Conservation (phyloP, 1,140 invertebrate species). For the Saxidomus purpurata region DNA sequence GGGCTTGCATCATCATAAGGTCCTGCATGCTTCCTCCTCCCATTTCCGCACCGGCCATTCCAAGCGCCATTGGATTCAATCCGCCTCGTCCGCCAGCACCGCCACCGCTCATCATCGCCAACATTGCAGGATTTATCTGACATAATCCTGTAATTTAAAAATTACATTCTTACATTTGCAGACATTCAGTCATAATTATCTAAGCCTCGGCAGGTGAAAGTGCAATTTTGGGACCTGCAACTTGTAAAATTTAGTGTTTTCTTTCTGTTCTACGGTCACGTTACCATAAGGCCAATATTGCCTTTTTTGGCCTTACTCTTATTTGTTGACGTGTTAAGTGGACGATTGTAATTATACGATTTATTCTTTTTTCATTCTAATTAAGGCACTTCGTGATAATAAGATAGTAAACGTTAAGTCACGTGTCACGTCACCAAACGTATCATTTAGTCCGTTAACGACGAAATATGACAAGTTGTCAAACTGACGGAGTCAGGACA, state of each 20-base stretch:
- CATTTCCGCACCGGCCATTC: conserved; percentile 17
- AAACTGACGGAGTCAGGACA: background rate
- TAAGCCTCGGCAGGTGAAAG: no score
- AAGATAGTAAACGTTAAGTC: background rate
- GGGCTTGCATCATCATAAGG: conserved; percentile 3
- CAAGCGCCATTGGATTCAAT: background rate
- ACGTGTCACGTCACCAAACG: background rate
- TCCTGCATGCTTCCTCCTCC: conserved; percentile 40
- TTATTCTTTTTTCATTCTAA: background rate
- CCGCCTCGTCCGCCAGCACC: background rate
- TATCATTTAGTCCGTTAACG: background rate
- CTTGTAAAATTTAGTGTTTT: no score
- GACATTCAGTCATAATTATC: no score
- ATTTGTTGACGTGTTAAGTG: no score
- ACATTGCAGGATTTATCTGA: conserved; percentile 9
- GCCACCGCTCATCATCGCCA: conserved; percentile 5
- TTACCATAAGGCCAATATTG: no score
- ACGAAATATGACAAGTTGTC: background rate
- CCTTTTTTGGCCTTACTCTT: no score
- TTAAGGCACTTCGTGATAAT: background rate
- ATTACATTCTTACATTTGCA: no score
- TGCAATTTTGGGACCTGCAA: no score
- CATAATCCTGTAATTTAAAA: conserved; percentile 47
- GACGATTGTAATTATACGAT: background rate
- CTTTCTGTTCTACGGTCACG: no score